phyloP scores from a whole-genome alignment of 2,113 vertebrate genomes.

The Hippocampus guttulatus region DNA sequence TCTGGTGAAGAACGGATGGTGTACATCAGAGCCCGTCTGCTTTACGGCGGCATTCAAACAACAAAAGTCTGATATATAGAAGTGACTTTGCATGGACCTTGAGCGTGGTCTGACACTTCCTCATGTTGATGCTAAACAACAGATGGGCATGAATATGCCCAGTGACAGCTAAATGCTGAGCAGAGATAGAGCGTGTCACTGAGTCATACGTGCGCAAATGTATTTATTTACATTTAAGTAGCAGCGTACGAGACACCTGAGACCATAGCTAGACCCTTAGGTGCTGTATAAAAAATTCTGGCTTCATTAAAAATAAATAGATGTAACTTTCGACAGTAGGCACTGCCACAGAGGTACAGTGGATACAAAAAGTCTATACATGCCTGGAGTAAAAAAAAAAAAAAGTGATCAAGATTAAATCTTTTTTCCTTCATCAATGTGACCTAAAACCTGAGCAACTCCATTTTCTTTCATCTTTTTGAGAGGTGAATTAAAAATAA shows the following conservation, averaged over 20 bases:
- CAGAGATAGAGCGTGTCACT: slow-evolving; percentile 12
- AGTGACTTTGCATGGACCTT: slow-evolving; percentile 55
- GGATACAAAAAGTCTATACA: background rate
- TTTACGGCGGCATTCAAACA: slow-evolving; percentile 6
- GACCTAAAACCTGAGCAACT: too few relatives aligned
- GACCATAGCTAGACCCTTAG: background rate
- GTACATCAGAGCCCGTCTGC: background rate
- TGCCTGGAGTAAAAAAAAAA: background rate
- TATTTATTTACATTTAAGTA: background rate
- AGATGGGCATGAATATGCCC: slow-evolving; percentile 69
- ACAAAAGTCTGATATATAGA: slow-evolving; percentile 22
- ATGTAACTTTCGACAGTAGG: too few relatives aligned
- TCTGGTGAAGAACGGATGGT: background rate
- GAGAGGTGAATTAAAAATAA: too few relatives aligned
- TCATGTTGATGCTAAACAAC: slow-evolving; percentile 65
- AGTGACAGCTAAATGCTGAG: slow-evolving; percentile 42
- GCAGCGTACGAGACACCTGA: background rate
- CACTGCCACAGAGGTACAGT: too few relatives aligned
- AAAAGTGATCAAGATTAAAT: background rate
- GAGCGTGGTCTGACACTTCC: slow-evolving; percentile 44
- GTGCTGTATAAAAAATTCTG: background rate
- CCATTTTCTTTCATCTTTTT: too few relatives aligned
- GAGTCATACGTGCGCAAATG: background rate
- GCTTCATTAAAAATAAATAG: too few relatives aligned
- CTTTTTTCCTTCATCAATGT: too few relatives aligned